These are phyloP conservation scores for Sturnira hondurensis DNA, from an alignment of 2,113 vertebrate species.

Conservation along the genomic window DNA sequence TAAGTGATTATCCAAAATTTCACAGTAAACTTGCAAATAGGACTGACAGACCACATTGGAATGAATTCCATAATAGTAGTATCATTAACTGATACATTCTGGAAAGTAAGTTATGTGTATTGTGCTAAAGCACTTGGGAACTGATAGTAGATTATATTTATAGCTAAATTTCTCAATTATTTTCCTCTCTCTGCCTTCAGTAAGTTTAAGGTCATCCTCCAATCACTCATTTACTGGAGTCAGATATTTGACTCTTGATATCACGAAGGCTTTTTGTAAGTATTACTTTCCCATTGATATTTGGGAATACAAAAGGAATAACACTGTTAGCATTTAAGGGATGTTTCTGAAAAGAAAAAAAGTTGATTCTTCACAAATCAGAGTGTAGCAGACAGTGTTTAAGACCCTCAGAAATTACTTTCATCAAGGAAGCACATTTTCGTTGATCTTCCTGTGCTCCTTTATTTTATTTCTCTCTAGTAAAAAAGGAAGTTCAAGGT, in stretches of 20 bases:
- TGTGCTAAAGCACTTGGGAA: neutral
- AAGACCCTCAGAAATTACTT: neutral
- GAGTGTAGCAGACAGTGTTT: neutral
- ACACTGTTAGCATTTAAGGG: slow-evolving; percentile 29
- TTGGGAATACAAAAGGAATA: neutral
- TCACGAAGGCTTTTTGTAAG: slow-evolving; percentile 46
- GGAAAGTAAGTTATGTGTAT: neutral
- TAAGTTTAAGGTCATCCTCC: slow-evolving; percentile 11
- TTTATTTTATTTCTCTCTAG: neutral
- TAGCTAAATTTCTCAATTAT: neutral
- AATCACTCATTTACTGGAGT: neutral
- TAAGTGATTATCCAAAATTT: neutral
- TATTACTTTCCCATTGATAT: slow-evolving; percentile 54
- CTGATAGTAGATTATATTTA: neutral
- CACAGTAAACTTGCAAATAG: neutral
- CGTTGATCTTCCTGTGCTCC: neutral
- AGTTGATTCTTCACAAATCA: neutral
- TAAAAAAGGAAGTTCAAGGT: neutral
- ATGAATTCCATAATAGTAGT: neutral
- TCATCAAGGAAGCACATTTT: neutral
- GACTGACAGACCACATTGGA: neutral
- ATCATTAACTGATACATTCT: neutral
- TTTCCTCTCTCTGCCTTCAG: neutral
- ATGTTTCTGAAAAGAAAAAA: slow-evolving; percentile 13
- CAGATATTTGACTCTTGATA: slow-evolving; percentile 9